phyloP scores from a whole-genome alignment of 2,888 invertebrate species.

The Automeris io region DNA sequence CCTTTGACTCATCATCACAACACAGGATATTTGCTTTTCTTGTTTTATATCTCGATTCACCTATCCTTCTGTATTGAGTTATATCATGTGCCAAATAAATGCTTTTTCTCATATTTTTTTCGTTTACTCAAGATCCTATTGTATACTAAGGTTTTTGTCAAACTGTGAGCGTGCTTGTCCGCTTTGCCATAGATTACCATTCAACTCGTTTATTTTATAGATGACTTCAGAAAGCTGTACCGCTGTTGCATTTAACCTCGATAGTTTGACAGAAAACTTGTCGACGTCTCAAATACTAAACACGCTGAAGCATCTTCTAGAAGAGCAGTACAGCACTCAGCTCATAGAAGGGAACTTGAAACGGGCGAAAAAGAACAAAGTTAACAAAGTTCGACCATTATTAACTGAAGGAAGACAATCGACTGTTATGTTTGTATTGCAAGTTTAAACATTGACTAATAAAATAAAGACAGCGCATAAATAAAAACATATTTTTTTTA shows the following conservation, averaged over 20 bases:
- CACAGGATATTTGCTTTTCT: too few species aligned
- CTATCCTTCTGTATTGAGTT: too few species aligned
- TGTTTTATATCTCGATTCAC: too few species aligned
- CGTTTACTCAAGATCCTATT: too few species aligned
- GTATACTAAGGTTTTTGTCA: too few species aligned
- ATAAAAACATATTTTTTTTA: too few species aligned
- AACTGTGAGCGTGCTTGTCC: background rate
- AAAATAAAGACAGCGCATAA: too few species aligned
- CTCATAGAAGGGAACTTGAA: constrained; percentile 32
- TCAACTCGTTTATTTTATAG: constrained; percentile 24
- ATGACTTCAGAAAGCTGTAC: constrained; percentile 49
- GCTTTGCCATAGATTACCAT: background rate
- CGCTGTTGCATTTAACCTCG: constrained; percentile 48
- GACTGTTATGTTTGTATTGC: constrained; percentile 40
- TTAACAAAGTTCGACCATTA: constrained; percentile 38
- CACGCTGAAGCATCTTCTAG: constrained; percentile 32
- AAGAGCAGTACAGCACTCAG: constrained; percentile 42
- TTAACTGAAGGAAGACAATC: constrained; percentile 32
- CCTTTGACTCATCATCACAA: too few species aligned
- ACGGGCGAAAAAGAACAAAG: constrained; percentile 24
- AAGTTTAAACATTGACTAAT: too few species aligned
- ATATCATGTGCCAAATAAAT: too few species aligned
- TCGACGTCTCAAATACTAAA: constrained; percentile 26
- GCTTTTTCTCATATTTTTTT: too few species aligned
- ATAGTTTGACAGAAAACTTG: constrained; percentile 28